These are phyloP conservation scores for Ophioninae sp. DNA, from an alignment of 2,888 invertebrate genomes.

Conservation along the genomic window DNA sequence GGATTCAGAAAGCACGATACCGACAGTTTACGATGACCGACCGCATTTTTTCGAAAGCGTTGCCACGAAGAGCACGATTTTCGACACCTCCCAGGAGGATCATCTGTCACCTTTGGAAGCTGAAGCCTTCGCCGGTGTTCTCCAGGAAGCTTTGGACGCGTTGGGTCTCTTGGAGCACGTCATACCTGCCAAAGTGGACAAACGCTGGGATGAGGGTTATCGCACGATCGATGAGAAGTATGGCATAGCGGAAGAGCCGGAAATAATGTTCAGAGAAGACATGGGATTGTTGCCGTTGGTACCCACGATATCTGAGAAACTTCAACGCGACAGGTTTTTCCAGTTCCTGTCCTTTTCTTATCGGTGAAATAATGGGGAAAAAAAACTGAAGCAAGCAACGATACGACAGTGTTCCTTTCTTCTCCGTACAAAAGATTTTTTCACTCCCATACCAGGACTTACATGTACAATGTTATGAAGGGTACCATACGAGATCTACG, in stretches of 20 bases:
- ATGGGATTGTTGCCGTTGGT: constrained; percentile 63
- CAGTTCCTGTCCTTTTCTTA: not conserved
- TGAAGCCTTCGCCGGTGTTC: constrained; percentile 59
- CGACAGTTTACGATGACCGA: constrained; percentile 15
- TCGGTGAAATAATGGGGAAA: not conserved
- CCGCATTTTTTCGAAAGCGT: constrained; percentile 65
- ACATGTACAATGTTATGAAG: constrained; percentile 65
- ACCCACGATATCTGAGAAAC: constrained; percentile 66
- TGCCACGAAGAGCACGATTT: constrained; percentile 64
- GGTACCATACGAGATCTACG: constrained; percentile 65
- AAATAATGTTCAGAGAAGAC: constrained; percentile 65
- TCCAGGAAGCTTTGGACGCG: constrained; percentile 67
- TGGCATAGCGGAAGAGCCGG: constrained; percentile 62
- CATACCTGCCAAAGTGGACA: constrained; percentile 66
- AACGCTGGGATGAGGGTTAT: constrained; percentile 67
- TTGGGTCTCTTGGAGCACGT: constrained; percentile 67
- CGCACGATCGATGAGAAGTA: constrained; percentile 66
- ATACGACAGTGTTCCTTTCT: not conserved
- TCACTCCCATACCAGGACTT: constrained; percentile 64
- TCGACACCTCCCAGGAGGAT: constrained; percentile 59
- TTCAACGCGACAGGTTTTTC: constrained; percentile 71
- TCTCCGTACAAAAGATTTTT: not conserved
- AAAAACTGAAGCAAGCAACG: not conserved
- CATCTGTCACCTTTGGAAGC: constrained; percentile 66
- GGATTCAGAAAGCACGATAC: constrained; percentile 15